Percentiles rank a stretch among this genome's conserved stretches.
Conservation (phyloP, 2,888 invertebrate species). For the Stegana nigrithorax region DNA sequence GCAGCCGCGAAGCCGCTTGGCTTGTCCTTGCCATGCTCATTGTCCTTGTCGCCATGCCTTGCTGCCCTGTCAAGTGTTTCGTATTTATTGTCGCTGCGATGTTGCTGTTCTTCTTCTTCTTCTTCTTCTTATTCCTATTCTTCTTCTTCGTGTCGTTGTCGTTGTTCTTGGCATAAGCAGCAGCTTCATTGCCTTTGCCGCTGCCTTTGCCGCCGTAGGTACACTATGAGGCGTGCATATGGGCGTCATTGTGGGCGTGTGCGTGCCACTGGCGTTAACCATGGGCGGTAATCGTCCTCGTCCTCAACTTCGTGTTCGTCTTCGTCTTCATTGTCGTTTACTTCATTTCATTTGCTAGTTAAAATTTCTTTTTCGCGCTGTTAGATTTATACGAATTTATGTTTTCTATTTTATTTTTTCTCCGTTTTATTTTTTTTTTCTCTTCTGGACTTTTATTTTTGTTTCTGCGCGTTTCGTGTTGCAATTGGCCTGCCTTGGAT, state of each 20-base stretch:
- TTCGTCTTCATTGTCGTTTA: no score
- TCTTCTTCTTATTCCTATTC: no score
- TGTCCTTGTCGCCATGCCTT: background rate
- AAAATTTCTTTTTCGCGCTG: background rate
- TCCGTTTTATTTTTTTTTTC: background rate
- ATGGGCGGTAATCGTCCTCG: no score
- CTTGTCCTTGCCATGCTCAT: background rate
- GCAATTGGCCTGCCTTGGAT: conserved; percentile 39
- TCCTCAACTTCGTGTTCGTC: no score
- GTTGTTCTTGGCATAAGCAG: no score
- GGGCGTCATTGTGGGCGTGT: background rate
- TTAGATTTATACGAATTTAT: background rate
- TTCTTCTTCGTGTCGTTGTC: no score
- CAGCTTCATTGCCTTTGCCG: background rate
- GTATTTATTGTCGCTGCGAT: conserved; percentile 3
- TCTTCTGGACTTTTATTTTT: background rate
- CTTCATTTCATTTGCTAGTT: background rate
- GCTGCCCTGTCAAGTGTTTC: background rate
- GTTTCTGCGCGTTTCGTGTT: background rate
- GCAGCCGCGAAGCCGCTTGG: background rate
- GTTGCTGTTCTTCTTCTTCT: no score
- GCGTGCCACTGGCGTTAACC: no score
- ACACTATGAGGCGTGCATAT: background rate
- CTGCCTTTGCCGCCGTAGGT: no score
- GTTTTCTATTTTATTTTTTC: background rate